A percentile compares a stretch with the other conserved stretches of the same genome.
phyloP scores from a whole-genome alignment of 2,888 invertebrate species.

The Drepanosiphum platanoidis region DNA sequence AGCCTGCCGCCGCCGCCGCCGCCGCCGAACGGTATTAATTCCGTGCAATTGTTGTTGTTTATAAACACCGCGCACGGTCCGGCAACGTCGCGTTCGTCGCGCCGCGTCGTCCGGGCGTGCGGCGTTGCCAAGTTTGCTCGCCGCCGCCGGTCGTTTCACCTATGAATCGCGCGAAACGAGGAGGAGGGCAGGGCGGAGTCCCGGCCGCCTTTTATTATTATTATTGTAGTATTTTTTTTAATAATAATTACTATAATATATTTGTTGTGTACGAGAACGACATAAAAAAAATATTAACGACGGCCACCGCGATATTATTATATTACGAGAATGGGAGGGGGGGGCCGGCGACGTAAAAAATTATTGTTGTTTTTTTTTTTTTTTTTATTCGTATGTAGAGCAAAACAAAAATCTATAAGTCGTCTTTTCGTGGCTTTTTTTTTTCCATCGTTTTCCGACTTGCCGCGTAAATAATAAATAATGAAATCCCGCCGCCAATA shows the following conservation, averaged over 20 bases:
- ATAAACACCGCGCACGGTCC: conserved; percentile 49
- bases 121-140: conserved; percentile 20
- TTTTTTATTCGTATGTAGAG: too few species aligned
- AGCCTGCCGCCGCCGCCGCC: too few species aligned
- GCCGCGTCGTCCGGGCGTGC: conserved; percentile 25
- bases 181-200: not conserved
- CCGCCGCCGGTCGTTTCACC: conserved; percentile 22
- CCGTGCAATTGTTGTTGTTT: conserved; percentile 44
- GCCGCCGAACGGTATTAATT: conserved; percentile 57
- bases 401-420: not conserved
- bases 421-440: not conserved
- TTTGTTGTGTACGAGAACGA: not conserved
- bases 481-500: too few species aligned
- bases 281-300: not conserved
- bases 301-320: too few species aligned
- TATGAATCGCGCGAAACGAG: conserved; percentile 4
- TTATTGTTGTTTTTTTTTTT: too few species aligned
- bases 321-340: too few species aligned
- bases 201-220: not conserved
- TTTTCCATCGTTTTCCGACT: not conserved
- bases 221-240: not conserved
- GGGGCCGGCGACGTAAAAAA: too few species aligned
- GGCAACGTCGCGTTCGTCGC: conserved; percentile 48
- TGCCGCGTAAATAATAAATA: not conserved
- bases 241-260: not conserved